Base-by-base conservation (phyloP, 2,888 invertebrate species). In the Saturnia japonica region DNA sequence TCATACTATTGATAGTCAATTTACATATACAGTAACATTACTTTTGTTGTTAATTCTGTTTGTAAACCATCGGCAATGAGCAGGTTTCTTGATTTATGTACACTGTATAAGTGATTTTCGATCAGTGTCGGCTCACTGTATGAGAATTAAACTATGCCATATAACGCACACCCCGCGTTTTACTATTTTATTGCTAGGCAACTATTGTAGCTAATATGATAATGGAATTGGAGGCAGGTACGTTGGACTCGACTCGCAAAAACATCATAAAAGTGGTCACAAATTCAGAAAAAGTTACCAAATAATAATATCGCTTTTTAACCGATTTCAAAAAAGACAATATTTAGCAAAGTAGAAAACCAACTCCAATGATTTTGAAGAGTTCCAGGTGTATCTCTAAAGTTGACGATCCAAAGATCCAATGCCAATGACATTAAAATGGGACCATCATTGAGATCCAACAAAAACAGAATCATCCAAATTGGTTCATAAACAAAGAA, bases 141-240 rank as follows among this genome's bases (percentile, higher is more conserved):
- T 64, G 6, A 16, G 25, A 40, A 40, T 60, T 64, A 11, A 40
- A 64, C 64, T 64, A 40, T 1, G 12, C 25, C 14, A 12, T 40
- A 19, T 7, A 64, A 7, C 16, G n/a, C 64, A 64, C 64, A 64
- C 64, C 64, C 64, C 40, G 64, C 40, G 2, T 64, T 64, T 64
- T 64, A 40, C 40, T 64, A 40, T 64, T 64, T 64, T 40, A 64
- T 64, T 64, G 40, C 40, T 64, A 64, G 40, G 64, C 64, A 64
- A 40, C 40, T 64, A 64, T 64, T 64, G 64, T 64, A 40, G 64
- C 64, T 64, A 64, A 64, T 64, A 64, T 64, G 40, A 64, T 64
- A 64, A 64, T 64, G 64, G 64, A 64, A 11, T 25, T 40, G 40
- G n/a, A 64, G 40, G 64, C 40, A 64, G 19, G 25, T 25, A 14